Conservation (phyloP, 2,113 vertebrate genomes). For the Bucco capensis region DNA sequence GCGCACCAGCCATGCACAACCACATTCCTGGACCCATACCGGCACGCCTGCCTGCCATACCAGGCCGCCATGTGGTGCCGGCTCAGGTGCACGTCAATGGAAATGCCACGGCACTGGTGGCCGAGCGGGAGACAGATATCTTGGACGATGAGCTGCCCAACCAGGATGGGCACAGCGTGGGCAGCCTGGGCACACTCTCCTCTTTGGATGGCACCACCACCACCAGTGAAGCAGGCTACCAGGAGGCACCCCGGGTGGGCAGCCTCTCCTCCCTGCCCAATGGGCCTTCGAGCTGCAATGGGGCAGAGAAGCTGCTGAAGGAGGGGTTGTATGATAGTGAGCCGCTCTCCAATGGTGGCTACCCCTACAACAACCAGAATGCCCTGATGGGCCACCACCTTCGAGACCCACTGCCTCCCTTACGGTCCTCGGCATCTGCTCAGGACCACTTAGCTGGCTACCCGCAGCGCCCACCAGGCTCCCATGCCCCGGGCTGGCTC, state of each 20-base stretch:
- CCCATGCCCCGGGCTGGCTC: constrained; percentile 51
- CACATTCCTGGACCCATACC: constrained; percentile 64
- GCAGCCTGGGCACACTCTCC: constrained; percentile 91
- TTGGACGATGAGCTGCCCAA: constrained; percentile 92
- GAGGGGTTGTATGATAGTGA: constrained; percentile 73
- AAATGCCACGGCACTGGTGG: constrained; percentile 38
- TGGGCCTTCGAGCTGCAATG: constrained; percentile 60
- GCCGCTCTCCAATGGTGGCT: constrained; percentile 77
- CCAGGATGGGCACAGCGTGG: constrained; percentile 91
- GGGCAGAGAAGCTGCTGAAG: constrained; percentile 66
- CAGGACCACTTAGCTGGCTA: constrained; percentile 79
- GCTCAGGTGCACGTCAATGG: constrained; percentile 95
- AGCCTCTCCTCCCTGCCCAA: constrained; percentile 72
- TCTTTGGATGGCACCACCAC: constrained; percentile 85
- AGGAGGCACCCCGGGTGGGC: constrained; percentile 55
- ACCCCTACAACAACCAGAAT: constrained; percentile 68
- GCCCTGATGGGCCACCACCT: constrained; percentile 20
- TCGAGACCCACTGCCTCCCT: constrained; percentile 55
- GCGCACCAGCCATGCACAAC: constrained; percentile 80
- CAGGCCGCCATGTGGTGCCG: constrained; percentile 83
- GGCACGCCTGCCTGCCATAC: neutral
- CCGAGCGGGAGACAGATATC: constrained; percentile 94
- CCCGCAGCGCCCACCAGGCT: constrained; percentile 46
- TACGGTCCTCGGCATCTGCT: constrained; percentile 73
- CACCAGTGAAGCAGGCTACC: constrained; percentile 75